Conservation (phyloP, 2,797 vertebrate species). For the Sylvia borin region DNA sequence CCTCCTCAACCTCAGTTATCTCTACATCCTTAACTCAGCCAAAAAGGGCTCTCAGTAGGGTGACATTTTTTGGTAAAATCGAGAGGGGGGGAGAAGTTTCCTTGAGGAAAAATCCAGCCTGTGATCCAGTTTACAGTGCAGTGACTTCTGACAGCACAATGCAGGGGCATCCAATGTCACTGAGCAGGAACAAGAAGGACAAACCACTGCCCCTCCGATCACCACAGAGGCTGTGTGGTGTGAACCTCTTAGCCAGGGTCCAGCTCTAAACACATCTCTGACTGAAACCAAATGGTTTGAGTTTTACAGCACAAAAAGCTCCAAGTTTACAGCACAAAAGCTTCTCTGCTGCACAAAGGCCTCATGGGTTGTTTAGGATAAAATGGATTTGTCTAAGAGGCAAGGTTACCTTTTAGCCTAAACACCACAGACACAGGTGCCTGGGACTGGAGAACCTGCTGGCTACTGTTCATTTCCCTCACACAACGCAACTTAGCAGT, state of each 20-base stretch:
- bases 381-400: background rate
- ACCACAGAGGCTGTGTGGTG: background rate
- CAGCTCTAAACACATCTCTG: background rate
- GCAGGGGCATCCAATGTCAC: background rate
- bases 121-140: fast-evolving
- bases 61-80: background rate
- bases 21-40: background rate
- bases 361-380: background rate
- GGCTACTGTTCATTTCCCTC: background rate
- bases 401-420: background rate
- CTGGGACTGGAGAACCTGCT: background rate
- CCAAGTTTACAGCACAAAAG: background rate
- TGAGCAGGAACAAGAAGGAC: background rate
- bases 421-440: background rate
- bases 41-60: background rate
- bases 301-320: background rate
- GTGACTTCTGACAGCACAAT: background rate
- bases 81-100: background rate
- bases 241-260: background rate
- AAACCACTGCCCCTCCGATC: background rate
- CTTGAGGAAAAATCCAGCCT: background rate
- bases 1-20: background rate
- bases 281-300: background rate
- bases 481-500: background rate
- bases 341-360: background rate